Evolutionary conservation across 2,797 vertebrate genomes (phyloP).

Genomic region (Xiphorhynchus erythropygius): DNA sequence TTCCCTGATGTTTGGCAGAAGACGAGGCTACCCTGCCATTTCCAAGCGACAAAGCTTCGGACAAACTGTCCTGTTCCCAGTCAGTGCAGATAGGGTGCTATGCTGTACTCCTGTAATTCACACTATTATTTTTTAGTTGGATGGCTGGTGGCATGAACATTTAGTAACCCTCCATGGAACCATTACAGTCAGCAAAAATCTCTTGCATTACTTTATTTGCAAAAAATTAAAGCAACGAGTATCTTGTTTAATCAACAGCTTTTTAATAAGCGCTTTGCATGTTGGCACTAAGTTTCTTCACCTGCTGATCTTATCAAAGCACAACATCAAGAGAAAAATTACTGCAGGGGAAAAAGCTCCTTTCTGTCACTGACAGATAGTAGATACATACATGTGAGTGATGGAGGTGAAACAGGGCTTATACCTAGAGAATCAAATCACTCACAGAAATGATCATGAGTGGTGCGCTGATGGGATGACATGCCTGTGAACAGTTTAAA

Average conservation of each 20-base stretch:
- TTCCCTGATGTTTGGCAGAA: neutral
- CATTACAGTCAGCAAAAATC: neutral
- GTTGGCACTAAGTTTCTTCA: neutral
- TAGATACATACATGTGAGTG: neutral
- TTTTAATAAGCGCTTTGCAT: neutral
- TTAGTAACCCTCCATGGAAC: neutral
- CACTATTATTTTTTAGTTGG: neutral
- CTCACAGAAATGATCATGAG: neutral
- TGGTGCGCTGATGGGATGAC: neutral
- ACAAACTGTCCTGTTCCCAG: neutral
- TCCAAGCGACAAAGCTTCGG: neutral
- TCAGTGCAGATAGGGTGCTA: neutral
- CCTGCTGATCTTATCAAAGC: conserved; percentile 21
- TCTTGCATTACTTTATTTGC: neutral
- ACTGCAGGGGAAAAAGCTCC: neutral
- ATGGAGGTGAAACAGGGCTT: neutral
- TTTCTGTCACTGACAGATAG: neutral
- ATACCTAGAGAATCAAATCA: neutral
- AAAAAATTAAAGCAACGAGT: conserved; percentile 1
- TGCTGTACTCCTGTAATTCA: neutral
- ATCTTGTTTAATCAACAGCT: neutral
- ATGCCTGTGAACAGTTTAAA: neutral
- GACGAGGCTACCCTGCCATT: neutral
- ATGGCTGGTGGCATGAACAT: neutral
- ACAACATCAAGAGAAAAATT: neutral